Evolutionary conservation across 2,888 invertebrate genomes (phyloP).

Genomic region (Miltochrista miniata): DNA sequence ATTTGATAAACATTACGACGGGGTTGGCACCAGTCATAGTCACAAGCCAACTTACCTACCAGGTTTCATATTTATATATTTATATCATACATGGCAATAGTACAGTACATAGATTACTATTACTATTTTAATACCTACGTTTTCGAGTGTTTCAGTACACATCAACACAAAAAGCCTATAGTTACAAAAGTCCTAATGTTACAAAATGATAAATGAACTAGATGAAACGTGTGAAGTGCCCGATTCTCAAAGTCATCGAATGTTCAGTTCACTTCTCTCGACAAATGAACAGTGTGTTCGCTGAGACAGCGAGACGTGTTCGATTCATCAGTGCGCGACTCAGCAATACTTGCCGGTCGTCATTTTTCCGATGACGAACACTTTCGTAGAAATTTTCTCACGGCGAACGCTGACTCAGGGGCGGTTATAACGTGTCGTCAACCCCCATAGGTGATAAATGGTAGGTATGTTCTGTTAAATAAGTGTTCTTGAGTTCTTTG

Average conservation of each 20-base stretch:
- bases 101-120: no score
- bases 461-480: constrained; percentile 9
- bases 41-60: no score
- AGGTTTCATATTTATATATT: no score
- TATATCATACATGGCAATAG: no score
- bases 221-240: constrained; percentile 27
- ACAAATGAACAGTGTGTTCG: constrained; percentile 38
- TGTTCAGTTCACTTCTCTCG: constrained; percentile 34
- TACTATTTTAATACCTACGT: no score
- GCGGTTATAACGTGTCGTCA: constrained; percentile 40
- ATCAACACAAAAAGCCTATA: no score
- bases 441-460: constrained; percentile 27
- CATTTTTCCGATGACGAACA: constrained; percentile 66
- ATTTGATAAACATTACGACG: no score
- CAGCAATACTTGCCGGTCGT: constrained; percentile 43
- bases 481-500: constrained; percentile 4
- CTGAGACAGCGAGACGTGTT: constrained; percentile 39
- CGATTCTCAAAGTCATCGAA: constrained; percentile 31
- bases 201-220: no score
- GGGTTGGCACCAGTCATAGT: no score
- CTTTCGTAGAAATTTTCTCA: constrained; percentile 43
- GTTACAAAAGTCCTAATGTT: no score
- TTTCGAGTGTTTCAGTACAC: no score
- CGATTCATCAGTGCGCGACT: constrained; percentile 44
- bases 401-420: constrained; percentile 46